Evolutionary conservation across 1,140 invertebrate genomes (phyloP).

Genomic region (Periplaneta americana): DNA sequence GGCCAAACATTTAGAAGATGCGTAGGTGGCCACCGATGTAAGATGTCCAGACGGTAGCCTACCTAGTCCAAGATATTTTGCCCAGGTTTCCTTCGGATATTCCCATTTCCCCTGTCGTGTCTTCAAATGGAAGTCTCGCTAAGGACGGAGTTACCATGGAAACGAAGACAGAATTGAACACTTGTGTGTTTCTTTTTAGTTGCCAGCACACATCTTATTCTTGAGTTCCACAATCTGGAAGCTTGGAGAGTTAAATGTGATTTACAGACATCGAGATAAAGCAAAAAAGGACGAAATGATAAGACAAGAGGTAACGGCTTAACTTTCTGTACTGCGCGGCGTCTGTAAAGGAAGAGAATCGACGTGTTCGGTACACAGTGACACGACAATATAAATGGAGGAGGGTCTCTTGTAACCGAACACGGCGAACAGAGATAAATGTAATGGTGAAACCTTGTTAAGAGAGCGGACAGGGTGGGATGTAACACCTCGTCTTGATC

Average conservation of each 20-base stretch:
- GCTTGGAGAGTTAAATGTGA: background rate
- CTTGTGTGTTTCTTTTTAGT: background rate
- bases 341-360: background rate
- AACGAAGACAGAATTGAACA: no score
- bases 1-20: no score
- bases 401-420: background rate
- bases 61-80: no score
- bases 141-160: no score
- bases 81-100: no score
- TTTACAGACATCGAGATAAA: background rate
- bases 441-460: background rate
- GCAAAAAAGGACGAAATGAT: background rate
- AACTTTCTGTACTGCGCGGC: background rate
- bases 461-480: background rate
- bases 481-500: no score
- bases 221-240: background rate
- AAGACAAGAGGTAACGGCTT: background rate
- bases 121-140: no score
- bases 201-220: background rate
- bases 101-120: no score
- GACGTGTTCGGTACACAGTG: background rate
- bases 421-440: background rate
- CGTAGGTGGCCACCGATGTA: no score
- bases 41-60: no score
- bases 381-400: background rate